Evolutionary conservation across 2,797 vertebrate genomes (phyloP), one percentile per base, ranked within the genome.

Genomic region (Avahi laniger): DNA sequence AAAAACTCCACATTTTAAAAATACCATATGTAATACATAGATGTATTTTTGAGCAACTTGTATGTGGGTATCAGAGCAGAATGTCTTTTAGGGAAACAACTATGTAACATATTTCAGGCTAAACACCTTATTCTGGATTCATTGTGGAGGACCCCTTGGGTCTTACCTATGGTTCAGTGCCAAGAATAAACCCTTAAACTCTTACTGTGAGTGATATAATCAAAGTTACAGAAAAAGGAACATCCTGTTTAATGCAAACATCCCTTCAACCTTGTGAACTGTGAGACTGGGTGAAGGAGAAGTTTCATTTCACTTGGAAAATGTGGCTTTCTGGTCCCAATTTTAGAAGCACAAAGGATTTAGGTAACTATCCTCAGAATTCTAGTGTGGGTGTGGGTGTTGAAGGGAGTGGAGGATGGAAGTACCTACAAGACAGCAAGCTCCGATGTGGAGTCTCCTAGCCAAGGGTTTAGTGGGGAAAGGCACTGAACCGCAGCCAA

Each of bases 241-340:
- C 3, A 12, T 14, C 11, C 41, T 59, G 9, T n/a, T 18, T 4
- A 52, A 0, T 1, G 17, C 7, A 65, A 30, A 50, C 1, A 14
- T n/a, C 30, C 26, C 28, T 79, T 57, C 43, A 24, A 12, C n/a
- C n/a, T n/a, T 9, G 15, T 14, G 22, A 33, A 3, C 11, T 35
- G 14, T 35, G 35, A 50, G 20, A 6, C 5, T 46, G 41, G 15
- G 4, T 28, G 35, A 35, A 18, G 17, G 10, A 57, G 43, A 28
- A 59, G n/a, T n/a, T 59, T n/a, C 59, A 22, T 18, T 35, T 18
- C 85, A 9, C 9, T 46, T 43, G 70, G 33, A 61, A 30, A 70
- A 14, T 38, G 3, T 65, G 41, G 5, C 17, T 20, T 17, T n/a
- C 9, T 65, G 63, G 9, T 35, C 82, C 38, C 38, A n/a, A 15